Conservation (phyloP, 2,888 invertebrate genomes). For the Mythimna pallens region DNA sequence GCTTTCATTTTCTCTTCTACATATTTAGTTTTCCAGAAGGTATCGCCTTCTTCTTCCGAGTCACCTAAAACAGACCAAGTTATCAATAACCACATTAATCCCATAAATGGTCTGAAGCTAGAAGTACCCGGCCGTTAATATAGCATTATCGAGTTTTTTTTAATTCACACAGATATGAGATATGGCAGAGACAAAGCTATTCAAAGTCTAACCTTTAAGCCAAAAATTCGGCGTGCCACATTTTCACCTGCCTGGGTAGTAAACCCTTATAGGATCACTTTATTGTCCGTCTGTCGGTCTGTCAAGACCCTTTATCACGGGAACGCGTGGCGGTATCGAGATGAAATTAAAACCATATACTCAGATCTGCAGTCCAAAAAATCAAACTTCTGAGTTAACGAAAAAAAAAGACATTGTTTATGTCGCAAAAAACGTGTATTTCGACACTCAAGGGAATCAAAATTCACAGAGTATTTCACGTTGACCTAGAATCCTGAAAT, state of each 20-base stretch:
- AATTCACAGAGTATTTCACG: too few species aligned
- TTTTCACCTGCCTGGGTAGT: neutral
- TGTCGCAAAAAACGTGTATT: too few species aligned
- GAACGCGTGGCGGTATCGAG: too few species aligned
- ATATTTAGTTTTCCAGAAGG: slow-evolving; percentile 84
- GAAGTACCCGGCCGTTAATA: neutral
- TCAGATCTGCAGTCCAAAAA: too few species aligned
- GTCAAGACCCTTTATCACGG: too few species aligned
- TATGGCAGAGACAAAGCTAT: neutral
- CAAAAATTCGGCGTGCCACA: neutral
- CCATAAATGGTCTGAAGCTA: neutral
- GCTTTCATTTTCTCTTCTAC: slow-evolving; percentile 79
- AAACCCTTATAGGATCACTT: too few species aligned
- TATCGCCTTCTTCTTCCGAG: slow-evolving; percentile 76
- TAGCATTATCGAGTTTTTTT: neutral
- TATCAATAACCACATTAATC: neutral
- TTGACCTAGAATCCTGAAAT: too few species aligned
- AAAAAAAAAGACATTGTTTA: too few species aligned
- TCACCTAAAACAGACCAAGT: slow-evolving; percentile 69
- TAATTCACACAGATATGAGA: neutral
- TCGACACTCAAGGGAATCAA: too few species aligned
- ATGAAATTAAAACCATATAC: too few species aligned
- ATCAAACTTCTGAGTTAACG: too few species aligned
- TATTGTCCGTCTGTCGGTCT: too few species aligned
- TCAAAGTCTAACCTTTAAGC: neutral